These are phyloP conservation scores for Tribolium freemani DNA, from an alignment of 2,888 invertebrate species.

Conservation along the genomic window DNA sequence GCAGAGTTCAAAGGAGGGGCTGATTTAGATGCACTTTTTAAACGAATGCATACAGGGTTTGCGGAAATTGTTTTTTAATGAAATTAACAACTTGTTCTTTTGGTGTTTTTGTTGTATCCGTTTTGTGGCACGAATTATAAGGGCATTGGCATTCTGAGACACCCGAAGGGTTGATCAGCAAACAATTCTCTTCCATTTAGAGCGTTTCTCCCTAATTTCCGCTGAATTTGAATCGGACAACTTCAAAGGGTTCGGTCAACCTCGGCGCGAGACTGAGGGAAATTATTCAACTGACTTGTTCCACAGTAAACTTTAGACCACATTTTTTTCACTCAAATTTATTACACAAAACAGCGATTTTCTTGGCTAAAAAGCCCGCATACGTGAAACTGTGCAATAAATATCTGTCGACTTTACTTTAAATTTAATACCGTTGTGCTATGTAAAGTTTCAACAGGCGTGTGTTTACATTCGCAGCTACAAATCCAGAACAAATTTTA, in stretches of 20 bases:
- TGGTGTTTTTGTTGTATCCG: background rate
- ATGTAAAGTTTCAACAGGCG: background rate
- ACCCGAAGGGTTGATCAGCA: background rate
- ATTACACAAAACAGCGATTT: too few species aligned
- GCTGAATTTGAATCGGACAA: conserved; percentile 10
- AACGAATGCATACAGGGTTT: too few species aligned
- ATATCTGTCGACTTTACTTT: background rate
- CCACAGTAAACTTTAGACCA: background rate
- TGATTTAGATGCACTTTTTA: too few species aligned
- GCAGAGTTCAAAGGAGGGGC: too few species aligned
- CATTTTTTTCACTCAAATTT: background rate
- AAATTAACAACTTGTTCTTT: background rate
- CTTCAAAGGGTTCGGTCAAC: conserved; percentile 12
- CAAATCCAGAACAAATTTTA: background rate
- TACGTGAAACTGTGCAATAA: background rate
- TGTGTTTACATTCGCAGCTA: background rate
- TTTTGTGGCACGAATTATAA: background rate
- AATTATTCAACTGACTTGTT: conserved; percentile 14
- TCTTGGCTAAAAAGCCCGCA: background rate
- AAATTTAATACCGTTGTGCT: background rate
- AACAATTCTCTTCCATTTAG: background rate
- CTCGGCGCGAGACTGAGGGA: background rate
- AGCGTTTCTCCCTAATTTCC: conserved; percentile 19
- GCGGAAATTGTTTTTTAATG: too few species aligned
- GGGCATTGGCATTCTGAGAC: background rate